Evolutionary conservation across 2,888 invertebrate species (phyloP), one percentile per base, ranked within the genome.

Genomic region (Malacosoma neustria): DNA sequence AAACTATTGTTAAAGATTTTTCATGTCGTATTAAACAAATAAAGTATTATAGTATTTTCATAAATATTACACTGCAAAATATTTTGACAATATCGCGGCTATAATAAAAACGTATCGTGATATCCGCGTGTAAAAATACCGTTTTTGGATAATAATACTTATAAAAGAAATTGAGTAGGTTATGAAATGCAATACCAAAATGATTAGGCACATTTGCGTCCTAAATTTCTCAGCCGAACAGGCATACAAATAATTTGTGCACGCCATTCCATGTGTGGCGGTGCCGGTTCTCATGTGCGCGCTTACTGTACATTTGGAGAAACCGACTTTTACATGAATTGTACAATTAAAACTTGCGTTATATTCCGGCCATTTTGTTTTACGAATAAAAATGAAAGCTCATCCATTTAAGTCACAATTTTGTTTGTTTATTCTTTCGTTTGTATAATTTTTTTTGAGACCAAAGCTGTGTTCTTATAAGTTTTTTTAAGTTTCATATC

Each of bases 71-170:
- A n/a, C n/a, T n/a, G n/a, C n/a, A n/a, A n/a, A n/a, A n/a, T n/a
- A n/a, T n/a, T n/a, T n/a, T n/a, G n/a, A n/a, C n/a, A n/a, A n/a
- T n/a, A n/a, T n/a, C n/a, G n/a, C n/a, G n/a, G n/a, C n/a, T n/a
- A n/a, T n/a, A n/a, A n/a, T n/a, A n/a, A 9, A 22, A 22, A 22
- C 22, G 22, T 61, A 57, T 61, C 51, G 46, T 50, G 22, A 9
- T 22, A 9, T 22, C 9, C 22, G 22, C 7, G 9, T 2, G 22
- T 22, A 57, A 47, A 48, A 63, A 58, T 62, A 71, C 71, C 59
- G 68, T 68, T 69, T 65, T 62, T 57, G 59, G 63, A 69, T 51
- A 56, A 54, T n/a, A n/a, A n/a, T n/a, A n/a, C n/a, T n/a, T n/a
- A n/a, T n/a, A n/a, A 50, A 51, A 51, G 43, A 49, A 57, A 58